These are phyloP conservation scores for Chironomus striatipennis DNA, from an alignment of 1,140 invertebrate genomes.

Conservation along the genomic window DNA sequence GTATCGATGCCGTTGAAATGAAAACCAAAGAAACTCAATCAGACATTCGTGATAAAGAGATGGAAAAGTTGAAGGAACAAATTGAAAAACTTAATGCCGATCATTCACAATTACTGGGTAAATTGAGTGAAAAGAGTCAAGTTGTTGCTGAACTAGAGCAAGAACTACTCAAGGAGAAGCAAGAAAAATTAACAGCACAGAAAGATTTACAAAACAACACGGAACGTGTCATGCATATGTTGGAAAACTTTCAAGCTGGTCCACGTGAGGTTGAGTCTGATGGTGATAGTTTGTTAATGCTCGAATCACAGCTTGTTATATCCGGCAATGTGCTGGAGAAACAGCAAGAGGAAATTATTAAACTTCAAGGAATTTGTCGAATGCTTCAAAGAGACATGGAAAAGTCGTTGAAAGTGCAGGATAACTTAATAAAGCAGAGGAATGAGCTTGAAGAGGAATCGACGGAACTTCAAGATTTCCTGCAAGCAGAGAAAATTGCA, in stretches of 20 bases:
- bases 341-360: conserved; percentile 67
- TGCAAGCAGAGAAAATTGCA: conserved; percentile 65
- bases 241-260: conserved; percentile 43
- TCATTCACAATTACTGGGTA: conserved; percentile 32
- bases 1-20: conserved; percentile 42
- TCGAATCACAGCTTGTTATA: conserved; percentile 63
- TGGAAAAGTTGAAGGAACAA: conserved; percentile 49
- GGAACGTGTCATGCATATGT: conserved; percentile 59
- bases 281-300: conserved; percentile 59
- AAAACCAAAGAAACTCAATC: conserved; percentile 52
- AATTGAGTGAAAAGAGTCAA: conserved; percentile 26
- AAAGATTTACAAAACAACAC: conserved; percentile 63
- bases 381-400: conserved; percentile 51
- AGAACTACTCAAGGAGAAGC: conserved; percentile 50
- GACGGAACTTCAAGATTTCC: conserved; percentile 64
- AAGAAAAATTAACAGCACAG: conserved; percentile 59
- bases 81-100: conserved; percentile 42
- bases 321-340: conserved; percentile 62
- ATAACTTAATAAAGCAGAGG: conserved; percentile 57
- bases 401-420: conserved; percentile 51
- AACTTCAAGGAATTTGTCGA: conserved; percentile 54
- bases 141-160: conserved; percentile 30
- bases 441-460: conserved; percentile 60
- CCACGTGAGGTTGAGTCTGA: conserved; percentile 44
- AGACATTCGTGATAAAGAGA: conserved; percentile 51